These are phyloP conservation scores for Darevskia mixta DNA, from an alignment of 2,797 vertebrate species.

Conservation along the genomic window DNA sequence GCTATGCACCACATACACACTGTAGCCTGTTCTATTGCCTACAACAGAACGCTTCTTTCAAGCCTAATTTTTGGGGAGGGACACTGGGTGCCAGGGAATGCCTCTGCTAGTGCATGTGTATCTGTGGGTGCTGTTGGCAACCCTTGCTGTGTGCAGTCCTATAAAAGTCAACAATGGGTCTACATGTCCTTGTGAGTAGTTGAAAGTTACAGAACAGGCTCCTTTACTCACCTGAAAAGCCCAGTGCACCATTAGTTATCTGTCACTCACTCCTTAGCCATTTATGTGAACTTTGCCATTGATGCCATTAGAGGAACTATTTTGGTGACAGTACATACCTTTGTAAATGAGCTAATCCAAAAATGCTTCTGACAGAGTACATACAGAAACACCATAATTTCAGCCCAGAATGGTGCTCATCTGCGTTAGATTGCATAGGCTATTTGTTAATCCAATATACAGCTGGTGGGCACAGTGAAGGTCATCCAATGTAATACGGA, in stretches of 20 bases:
- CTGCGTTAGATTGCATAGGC: neutral
- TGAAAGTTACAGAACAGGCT: too few relatives aligned
- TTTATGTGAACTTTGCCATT: neutral
- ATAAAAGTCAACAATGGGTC: neutral
- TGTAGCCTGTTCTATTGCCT: too few relatives aligned
- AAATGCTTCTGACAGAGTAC: neutral
- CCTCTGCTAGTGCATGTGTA: too few relatives aligned
- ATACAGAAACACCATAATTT: neutral
- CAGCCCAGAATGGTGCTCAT: neutral
- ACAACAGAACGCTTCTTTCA: too few relatives aligned
- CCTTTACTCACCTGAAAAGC: neutral
- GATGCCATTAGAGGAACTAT: neutral
- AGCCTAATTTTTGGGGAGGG: too few relatives aligned
- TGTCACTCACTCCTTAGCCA: neutral
- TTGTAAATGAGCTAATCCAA: neutral
- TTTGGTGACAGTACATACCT: neutral
- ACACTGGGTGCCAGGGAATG: too few relatives aligned
- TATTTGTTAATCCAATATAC: neutral
- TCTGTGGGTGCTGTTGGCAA: too few relatives aligned
- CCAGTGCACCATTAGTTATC: neutral
- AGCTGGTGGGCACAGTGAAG: neutral
- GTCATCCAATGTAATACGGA: neutral
- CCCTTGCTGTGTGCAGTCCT: too few relatives aligned
- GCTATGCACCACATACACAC: too few relatives aligned
- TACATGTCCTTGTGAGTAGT: neutral